These are phyloP conservation scores for Schizaphis graminum DNA, from an alignment of 2,888 invertebrate genomes.

Conservation along the genomic window DNA sequence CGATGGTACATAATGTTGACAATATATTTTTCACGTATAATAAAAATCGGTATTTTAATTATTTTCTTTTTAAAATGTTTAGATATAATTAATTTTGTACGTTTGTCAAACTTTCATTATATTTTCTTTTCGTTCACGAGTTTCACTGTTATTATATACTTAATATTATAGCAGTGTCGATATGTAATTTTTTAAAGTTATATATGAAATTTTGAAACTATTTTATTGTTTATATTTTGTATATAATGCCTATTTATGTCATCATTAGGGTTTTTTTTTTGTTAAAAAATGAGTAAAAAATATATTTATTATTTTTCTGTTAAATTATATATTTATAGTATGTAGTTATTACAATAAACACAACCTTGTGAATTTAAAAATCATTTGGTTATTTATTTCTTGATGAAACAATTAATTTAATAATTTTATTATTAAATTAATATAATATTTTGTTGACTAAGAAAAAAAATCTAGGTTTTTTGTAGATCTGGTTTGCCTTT, in stretches of 20 bases:
- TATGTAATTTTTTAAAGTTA: not conserved
- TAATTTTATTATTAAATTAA: not conserved
- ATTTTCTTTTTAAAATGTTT: not conserved
- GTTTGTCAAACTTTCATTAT: not conserved
- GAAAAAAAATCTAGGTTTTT: not conserved
- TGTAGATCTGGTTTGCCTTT: not conserved
- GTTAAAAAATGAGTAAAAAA: not conserved
- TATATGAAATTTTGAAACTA: not conserved
- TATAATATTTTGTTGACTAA: not conserved
- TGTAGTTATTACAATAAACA: not conserved
- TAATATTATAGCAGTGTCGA: not conserved
- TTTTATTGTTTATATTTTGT: not conserved
- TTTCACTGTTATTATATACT: not conserved
- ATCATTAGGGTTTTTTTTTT: not conserved
- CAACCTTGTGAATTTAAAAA: not conserved
- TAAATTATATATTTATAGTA: not conserved
- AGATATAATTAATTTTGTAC: not conserved
- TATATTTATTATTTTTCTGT: not conserved
- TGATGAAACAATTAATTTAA: not conserved
- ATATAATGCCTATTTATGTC: not conserved
- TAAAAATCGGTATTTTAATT: not conserved
- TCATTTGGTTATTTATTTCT: not conserved
- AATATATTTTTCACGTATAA: not conserved
- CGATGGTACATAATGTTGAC: not conserved
- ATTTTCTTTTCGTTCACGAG: not conserved